phyloP scores from a whole-genome alignment of 2,113 vertebrate species.

The Pionites leucogaster region DNA sequence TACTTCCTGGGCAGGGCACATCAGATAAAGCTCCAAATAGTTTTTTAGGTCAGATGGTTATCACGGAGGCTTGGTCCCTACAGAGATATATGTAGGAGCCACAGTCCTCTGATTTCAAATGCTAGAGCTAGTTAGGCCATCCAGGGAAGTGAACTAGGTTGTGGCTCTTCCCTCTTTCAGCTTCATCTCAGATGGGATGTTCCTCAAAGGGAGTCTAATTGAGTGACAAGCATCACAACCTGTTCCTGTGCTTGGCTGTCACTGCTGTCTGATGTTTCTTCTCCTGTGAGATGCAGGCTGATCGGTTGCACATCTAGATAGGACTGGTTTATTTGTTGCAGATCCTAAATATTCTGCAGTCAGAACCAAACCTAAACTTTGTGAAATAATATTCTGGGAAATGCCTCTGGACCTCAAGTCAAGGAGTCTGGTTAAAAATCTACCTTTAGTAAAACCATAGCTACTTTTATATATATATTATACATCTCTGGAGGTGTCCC shows the following conservation, averaged over 20 bases:
- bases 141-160: not conserved
- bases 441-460: not conserved
- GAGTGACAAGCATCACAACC: not conserved
- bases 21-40: not conserved
- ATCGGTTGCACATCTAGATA: not conserved
- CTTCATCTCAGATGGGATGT: not conserved
- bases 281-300: not conserved
- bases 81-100: not conserved
- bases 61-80: not conserved
- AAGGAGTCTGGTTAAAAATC: not conserved
- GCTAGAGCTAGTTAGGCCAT: not conserved
- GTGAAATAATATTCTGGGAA: not conserved
- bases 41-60: not conserved
- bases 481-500: not conserved
- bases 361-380: not conserved
- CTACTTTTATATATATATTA: not conserved
- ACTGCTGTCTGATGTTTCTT: not conserved
- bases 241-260: not conserved
- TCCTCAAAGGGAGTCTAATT: not conserved
- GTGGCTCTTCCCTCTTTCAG: not conserved
- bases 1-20: not conserved
- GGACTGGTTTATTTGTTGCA: not conserved
- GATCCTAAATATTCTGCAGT: not conserved
- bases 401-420: not conserved
- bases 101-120: not conserved